These are phyloP conservation scores for Thalassophryne amazonica DNA, from an alignment of 2,797 vertebrate species.

Conservation along the genomic window DNA sequence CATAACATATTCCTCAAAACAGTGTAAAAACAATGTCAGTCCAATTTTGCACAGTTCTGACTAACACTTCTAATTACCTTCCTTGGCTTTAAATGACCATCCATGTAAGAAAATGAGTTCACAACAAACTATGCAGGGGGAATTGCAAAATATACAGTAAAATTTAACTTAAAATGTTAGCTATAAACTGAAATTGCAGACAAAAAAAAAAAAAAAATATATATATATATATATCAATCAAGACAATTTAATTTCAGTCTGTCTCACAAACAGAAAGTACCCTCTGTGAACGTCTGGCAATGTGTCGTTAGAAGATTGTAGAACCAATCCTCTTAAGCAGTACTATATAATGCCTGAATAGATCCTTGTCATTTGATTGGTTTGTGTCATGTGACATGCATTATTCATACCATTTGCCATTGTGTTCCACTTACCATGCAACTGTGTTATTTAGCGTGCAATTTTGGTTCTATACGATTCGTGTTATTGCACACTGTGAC, in stretches of 20 bases:
- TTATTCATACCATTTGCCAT: no score
- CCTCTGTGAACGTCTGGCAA: constrained; percentile 11
- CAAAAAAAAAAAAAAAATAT: constrained; percentile 2
- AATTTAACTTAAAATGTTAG: constrained; percentile 35
- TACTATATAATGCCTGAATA: constrained; percentile 26
- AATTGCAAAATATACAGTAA: constrained; percentile 18
- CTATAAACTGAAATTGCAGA: constrained; percentile 45
- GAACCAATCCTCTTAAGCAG: constrained; percentile 65
- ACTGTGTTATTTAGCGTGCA: no score
- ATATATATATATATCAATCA: no score
- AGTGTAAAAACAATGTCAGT: neutral
- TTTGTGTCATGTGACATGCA: no score
- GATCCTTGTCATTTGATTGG: no score
- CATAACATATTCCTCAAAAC: constrained; percentile 2
- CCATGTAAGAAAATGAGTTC: constrained; percentile 5
- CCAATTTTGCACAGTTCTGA: neutral
- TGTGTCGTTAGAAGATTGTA: constrained; percentile 61
- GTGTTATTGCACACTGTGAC: no score
- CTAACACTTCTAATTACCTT: constrained; percentile 11
- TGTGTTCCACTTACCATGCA: no score
- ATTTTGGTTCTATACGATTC: no score
- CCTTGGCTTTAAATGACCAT: constrained; percentile 5
- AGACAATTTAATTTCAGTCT: constrained; percentile 24
- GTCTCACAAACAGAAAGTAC: constrained; percentile 26
- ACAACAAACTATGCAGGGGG: neutral